Evolutionary conservation across 2,888 invertebrate species (phyloP).

Genomic region (Cheilosia vulpina): DNA sequence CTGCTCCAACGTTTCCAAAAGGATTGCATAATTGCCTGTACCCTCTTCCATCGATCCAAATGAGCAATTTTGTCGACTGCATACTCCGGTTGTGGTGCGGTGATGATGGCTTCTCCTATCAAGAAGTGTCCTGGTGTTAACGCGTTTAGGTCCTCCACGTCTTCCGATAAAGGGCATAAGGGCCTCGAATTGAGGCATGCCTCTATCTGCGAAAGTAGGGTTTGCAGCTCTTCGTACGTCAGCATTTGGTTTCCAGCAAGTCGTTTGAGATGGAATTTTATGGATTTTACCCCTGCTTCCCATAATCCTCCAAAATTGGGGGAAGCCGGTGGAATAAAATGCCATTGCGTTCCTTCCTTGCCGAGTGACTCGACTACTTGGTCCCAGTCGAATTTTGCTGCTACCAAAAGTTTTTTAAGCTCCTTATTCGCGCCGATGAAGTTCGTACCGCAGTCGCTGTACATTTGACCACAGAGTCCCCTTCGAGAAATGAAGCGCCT

Average conservation of each 20-base stretch:
- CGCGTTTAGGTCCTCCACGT: constrained; percentile 1
- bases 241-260: not conserved
- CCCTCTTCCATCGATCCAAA: constrained; percentile 5
- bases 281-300: not conserved
- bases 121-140: constrained; percentile 17
- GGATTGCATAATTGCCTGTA: not conserved
- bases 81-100: constrained; percentile 1
- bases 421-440: constrained; percentile 77
- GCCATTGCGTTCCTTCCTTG: constrained; percentile 76
- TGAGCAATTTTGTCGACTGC: not conserved
- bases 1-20: constrained; percentile 24
- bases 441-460: constrained; percentile 78
- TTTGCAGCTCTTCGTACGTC: constrained; percentile 11
- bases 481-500: constrained; percentile 77
- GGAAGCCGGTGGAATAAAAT: constrained; percentile 76
- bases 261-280: not conserved
- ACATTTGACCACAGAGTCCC: constrained; percentile 76
- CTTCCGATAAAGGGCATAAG: not conserved
- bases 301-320: constrained; percentile 42
- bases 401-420: constrained; percentile 11
- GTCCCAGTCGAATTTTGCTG: not conserved
- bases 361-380: not conserved
- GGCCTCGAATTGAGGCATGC: constrained; percentile 7
- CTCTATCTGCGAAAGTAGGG: constrained; percentile 11
- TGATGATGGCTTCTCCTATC: constrained; percentile 11